A percentile compares a stretch with the other conserved stretches of the same genome.
phyloP scores from a whole-genome alignment of 1,140 invertebrate species.

The Stenopsyche tienmushanensis region DNA sequence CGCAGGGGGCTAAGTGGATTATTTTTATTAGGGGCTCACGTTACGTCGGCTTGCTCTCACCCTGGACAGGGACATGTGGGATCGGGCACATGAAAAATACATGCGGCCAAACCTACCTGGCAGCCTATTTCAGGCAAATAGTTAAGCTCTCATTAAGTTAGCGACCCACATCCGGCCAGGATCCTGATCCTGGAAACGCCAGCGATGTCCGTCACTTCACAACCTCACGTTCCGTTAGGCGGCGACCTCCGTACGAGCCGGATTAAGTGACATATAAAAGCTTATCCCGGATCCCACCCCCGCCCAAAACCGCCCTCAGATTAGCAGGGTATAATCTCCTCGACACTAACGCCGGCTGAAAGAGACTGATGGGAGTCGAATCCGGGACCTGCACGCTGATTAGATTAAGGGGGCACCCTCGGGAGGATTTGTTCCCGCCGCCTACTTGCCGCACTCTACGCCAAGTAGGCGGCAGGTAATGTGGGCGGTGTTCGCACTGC shows the following conservation, averaged over 20 bases:
- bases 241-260: slow-evolving; percentile 8
- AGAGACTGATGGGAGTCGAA: slow-evolving; percentile 40
- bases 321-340: slow-evolving; percentile 39
- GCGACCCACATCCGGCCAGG: slow-evolving; percentile 28
- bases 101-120: slow-evolving; percentile 18
- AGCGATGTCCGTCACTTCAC: slow-evolving; percentile 23
- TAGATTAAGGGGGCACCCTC: slow-evolving; percentile 27
- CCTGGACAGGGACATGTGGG: background rate
- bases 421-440: background rate
- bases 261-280: slow-evolving; percentile 42
- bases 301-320: slow-evolving; percentile 34
- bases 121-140: slow-evolving; percentile 29
- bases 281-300: slow-evolving; percentile 24
- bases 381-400: slow-evolving; percentile 28
- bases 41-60: background rate
- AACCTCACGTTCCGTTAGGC: slow-evolving; percentile 20
- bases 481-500: slow-evolving; percentile 27
- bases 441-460: background rate
- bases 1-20: slow-evolving; percentile 7
- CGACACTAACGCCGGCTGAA: slow-evolving; percentile 40
- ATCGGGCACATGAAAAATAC: slow-evolving; percentile 15
- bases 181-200: slow-evolving; percentile 8
- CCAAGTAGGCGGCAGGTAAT: background rate
- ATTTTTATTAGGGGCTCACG: slow-evolving; percentile 12
- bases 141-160: slow-evolving; percentile 39